Percentiles rank a stretch among this genome's conserved stretches.
phyloP scores from a whole-genome alignment of 1,140 invertebrate genomes.

The Plectus sambesii region DNA sequence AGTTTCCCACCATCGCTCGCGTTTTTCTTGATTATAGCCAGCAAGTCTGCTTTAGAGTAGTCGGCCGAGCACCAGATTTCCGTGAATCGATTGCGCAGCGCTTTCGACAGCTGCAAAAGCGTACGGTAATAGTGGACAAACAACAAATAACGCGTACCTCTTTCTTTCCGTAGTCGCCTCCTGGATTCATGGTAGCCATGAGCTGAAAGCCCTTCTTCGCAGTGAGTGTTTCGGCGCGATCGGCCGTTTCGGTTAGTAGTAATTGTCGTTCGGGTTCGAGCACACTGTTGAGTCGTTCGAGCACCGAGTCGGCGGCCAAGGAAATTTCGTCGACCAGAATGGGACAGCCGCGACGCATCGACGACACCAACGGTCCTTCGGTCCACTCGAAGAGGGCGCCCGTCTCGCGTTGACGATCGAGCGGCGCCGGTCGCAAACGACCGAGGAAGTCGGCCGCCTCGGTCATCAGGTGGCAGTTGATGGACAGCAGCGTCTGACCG shows the following conservation, averaged over 20 bases:
- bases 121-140: conserved; percentile 9
- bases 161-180: conserved; percentile 98
- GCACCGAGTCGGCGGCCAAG: conserved; percentile 90
- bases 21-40: conserved; percentile 57
- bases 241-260: conserved; percentile 61
- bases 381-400: conserved; percentile 85
- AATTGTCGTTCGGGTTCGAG: conserved; percentile 83
- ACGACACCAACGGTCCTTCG: conserved; percentile 80
- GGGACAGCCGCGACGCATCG: conserved; percentile 73
- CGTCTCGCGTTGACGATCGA: too few species aligned
- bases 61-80: conserved; percentile 92
- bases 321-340: conserved; percentile 99
- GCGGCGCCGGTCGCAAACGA: conserved; percentile 64
- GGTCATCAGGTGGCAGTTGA: conserved; percentile 98
- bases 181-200: conserved; percentile 98
- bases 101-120: conserved; percentile 68
- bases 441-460: conserved; percentile 96
- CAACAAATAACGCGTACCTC: conserved; percentile 54
- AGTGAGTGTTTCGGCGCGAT: conserved; percentile 52
- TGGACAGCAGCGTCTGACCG: conserved; percentile 52
- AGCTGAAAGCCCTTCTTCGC: conserved; percentile 73
- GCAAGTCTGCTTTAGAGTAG: conserved; percentile 59
- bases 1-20: too few species aligned
- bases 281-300: conserved; percentile 91
- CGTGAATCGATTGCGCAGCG: conserved; percentile 89